Percentiles rank a stretch among this genome's conserved stretches.
These are phyloP conservation scores for Macroramphosus scolopax DNA, from an alignment of 2,797 vertebrate species.

Conservation along the genomic window DNA sequence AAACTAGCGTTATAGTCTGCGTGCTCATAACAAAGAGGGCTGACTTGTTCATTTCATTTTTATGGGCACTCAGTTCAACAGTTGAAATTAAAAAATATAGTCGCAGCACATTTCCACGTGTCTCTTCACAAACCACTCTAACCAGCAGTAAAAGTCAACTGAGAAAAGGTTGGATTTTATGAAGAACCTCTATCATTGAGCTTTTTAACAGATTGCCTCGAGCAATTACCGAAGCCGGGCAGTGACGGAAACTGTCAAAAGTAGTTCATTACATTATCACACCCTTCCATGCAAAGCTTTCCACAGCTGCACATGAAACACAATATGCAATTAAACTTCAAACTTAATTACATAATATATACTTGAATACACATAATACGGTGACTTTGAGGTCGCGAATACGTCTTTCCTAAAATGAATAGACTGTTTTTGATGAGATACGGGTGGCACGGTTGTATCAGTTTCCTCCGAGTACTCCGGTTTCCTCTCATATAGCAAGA, in stretches of 20 bases:
- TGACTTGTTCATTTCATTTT: slow-evolving; percentile 57
- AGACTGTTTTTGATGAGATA: too few relatives aligned
- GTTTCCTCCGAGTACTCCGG: too few relatives aligned
- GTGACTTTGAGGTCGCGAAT: too few relatives aligned
- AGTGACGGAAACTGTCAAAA: slow-evolving; percentile 13
- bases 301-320: too few relatives aligned
- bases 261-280: too few relatives aligned
- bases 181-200: slow-evolving; percentile 27
- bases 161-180: slow-evolving; percentile 59
- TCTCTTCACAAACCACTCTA: slow-evolving; percentile 48
- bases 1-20: slow-evolving; percentile 44
- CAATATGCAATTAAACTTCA: too few relatives aligned
- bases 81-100: slow-evolving; percentile 62
- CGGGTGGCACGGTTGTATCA: too few relatives aligned
- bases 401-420: too few relatives aligned
- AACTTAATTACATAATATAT: too few relatives aligned
- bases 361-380: too few relatives aligned
- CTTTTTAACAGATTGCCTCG: slow-evolving; percentile 16
- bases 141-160: slow-evolving; percentile 40
- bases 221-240: slow-evolving; percentile 22
- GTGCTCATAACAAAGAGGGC: slow-evolving; percentile 55
- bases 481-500: too few relatives aligned
- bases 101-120: slow-evolving; percentile 27
- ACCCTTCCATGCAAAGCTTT: too few relatives aligned
- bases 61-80: slow-evolving; percentile 55